phyloP scores from a whole-genome alignment of 2,113 vertebrate species.

The Diadophis punctatus region DNA sequence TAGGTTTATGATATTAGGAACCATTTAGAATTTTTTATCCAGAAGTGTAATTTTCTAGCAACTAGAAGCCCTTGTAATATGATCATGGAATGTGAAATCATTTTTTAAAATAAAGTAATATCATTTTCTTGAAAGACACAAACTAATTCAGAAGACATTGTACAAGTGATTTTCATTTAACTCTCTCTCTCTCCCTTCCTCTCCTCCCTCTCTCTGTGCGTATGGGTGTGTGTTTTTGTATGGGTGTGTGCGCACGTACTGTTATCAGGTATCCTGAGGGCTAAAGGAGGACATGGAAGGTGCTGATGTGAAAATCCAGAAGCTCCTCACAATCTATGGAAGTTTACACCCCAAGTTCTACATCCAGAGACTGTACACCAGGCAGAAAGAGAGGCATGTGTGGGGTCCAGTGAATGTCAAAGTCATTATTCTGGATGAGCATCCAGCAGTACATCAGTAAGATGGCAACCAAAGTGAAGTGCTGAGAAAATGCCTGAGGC shows the following conservation, averaged over 20 bases:
- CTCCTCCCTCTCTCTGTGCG: rapidly evolving
- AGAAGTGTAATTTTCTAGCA: slow-evolving; percentile 21
- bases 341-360: not conserved
- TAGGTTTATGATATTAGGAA: not conserved
- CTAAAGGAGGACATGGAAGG: not conserved
- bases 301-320: not conserved
- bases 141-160: not conserved
- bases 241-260: not conserved
- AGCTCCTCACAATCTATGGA: not conserved
- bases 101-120: slow-evolving; percentile 46
- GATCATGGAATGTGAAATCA: slow-evolving; percentile 39
- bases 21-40: not conserved
- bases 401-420: not conserved
- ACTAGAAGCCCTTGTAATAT: slow-evolving; percentile 23
- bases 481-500: not conserved
- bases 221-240: not conserved
- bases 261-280: not conserved
- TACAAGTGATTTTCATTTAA: not conserved
- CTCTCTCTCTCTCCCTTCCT: not conserved
- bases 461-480: not conserved
- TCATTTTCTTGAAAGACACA: slow-evolving; percentile 21
- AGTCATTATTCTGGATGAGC: not conserved
- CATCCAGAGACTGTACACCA: not conserved
- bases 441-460: not conserved
- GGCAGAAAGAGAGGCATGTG: too few species aligned